Conservation (phyloP, 2,797 vertebrate species). For the Rhinoraja longicauda region DNA sequence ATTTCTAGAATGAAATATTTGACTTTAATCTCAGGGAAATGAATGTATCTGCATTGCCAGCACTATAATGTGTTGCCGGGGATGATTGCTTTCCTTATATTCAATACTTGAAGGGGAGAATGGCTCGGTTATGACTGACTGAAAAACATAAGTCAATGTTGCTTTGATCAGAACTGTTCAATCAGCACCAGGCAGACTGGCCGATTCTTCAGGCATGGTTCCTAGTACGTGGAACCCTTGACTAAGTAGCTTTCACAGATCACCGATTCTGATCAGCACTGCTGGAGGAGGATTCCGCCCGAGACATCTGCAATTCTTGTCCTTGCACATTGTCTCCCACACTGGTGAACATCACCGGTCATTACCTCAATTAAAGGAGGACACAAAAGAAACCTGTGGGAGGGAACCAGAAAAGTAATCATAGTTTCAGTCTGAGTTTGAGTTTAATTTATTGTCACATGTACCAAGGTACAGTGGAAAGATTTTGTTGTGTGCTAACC, state of each 20-base stretch:
- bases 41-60: background rate
- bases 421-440: no score
- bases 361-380: background rate
- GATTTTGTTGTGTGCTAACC: no score
- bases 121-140: background rate
- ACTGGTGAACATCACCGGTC: background rate
- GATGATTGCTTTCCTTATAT: background rate
- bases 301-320: background rate
- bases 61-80: background rate
- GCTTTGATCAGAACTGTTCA: background rate
- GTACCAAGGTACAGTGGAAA: no score
- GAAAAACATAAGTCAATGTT: constrained; percentile 22
- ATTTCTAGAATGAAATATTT: constrained; percentile 29
- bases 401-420: background rate
- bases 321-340: background rate
- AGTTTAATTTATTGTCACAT: no score
- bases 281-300: background rate
- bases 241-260: background rate
- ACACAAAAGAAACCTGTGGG: background rate
- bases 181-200: background rate
- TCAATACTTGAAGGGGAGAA: background rate
- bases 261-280: background rate
- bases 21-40: constrained; percentile 19
- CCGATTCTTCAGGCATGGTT: background rate
- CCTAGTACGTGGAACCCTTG: no score